These are phyloP conservation scores for Oasisia sp. DNA, from an alignment of 2,888 invertebrate species.

Conservation along the genomic window DNA sequence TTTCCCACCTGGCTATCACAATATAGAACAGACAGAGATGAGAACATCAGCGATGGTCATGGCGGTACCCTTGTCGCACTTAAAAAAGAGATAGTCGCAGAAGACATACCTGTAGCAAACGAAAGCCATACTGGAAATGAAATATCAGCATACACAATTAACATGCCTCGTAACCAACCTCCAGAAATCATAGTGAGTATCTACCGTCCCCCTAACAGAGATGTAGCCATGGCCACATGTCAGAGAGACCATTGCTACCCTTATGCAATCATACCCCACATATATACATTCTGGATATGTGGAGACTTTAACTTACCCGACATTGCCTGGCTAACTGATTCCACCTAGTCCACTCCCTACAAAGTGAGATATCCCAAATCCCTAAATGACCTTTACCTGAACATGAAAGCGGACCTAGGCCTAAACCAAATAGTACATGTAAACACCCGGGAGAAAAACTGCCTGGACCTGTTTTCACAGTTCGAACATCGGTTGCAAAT, in stretches of 20 bases:
- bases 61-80: background rate
- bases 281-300: background rate
- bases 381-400: background rate
- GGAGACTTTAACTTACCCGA: background rate
- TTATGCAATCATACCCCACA: background rate
- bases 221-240: background rate
- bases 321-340: background rate
- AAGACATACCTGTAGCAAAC: background rate
- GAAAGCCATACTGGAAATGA: background rate
- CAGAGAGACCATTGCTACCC: background rate
- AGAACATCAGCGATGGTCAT: background rate
- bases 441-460: background rate
- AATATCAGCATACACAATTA: background rate
- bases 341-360: background rate
- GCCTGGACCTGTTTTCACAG: background rate
- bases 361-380: background rate
- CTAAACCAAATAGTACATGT: background rate
- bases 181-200: background rate
- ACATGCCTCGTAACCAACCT: background rate
- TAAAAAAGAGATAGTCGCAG: background rate
- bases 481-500: background rate
- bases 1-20: background rate
- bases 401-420: background rate
- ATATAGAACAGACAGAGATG: background rate
- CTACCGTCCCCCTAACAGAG: background rate